Evolutionary conservation across 2,888 invertebrate genomes (phyloP).

Genomic region (Poecilus cupreus): DNA sequence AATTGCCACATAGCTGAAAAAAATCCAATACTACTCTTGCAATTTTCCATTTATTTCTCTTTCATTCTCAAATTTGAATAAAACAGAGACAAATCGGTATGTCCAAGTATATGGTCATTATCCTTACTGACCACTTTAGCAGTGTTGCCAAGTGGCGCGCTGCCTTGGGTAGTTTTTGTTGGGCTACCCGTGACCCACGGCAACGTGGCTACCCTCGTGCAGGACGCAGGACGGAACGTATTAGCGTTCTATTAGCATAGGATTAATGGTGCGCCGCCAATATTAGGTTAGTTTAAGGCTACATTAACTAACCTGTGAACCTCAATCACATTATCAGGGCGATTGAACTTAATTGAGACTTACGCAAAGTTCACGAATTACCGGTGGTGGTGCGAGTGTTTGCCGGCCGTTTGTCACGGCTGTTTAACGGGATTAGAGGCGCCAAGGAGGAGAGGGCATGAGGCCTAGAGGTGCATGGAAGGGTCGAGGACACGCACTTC

Average conservation of each 20-base stretch:
- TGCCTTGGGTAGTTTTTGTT: not conserved
- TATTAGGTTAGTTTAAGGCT: conserved; percentile 58
- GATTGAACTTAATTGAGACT: conserved; percentile 57
- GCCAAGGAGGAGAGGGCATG: not conserved
- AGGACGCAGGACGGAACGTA: not conserved
- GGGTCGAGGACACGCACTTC: not conserved
- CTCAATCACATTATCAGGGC: conserved; percentile 59
- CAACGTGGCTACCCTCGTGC: not conserved
- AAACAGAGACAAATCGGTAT: no score
- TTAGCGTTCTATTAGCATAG: conserved; percentile 53
- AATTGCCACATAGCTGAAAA: no score
- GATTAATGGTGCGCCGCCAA: conserved; percentile 54
- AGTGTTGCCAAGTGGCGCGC: no score
- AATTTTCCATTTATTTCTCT: no score
- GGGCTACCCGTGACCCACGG: not conserved
- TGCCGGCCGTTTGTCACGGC: conserved; percentile 49
- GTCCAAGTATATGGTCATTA: no score
- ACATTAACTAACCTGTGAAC: conserved; percentile 59
- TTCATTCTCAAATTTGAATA: no score
- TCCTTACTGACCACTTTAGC: no score
- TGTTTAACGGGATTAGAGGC: conserved; percentile 28
- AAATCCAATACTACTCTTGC: no score
- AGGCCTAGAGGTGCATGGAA: not conserved
- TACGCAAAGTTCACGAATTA: conserved; percentile 55
- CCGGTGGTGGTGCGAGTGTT: conserved; percentile 18